Evolutionary conservation across 1,140 invertebrate species (phyloP).

Genomic region (Uloborus diversus): DNA sequence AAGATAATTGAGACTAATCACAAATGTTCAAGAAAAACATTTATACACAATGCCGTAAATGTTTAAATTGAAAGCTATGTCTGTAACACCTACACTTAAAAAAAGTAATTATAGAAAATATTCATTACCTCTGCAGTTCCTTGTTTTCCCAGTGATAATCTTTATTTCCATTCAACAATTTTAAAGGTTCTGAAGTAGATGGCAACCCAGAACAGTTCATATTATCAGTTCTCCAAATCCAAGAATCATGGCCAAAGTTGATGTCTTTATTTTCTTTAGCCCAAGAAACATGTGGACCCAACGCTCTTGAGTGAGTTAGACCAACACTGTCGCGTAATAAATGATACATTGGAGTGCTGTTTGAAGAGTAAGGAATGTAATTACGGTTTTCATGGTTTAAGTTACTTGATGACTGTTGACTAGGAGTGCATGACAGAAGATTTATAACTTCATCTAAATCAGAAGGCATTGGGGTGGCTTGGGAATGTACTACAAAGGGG

Average conservation of each 20-base stretch:
- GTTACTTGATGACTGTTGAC: not conserved
- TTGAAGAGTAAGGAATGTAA: slow-evolving; percentile 1
- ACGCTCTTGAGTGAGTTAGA: not conserved
- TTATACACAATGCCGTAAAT: too few relatives aligned
- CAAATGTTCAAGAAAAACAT: too few relatives aligned
- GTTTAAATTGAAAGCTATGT: too few relatives aligned
- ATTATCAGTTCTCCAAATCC: slow-evolving; percentile 42
- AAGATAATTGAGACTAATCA: too few relatives aligned
- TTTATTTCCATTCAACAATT: not conserved
- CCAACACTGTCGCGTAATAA: not conserved
- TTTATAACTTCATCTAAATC: slow-evolving; percentile 58
- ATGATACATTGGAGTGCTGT: slow-evolving; percentile 22
- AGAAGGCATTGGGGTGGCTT: not conserved
- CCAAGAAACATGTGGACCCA: slow-evolving; percentile 15
- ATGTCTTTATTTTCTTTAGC: slow-evolving; percentile 3
- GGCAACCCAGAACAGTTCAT: slow-evolving; percentile 37
- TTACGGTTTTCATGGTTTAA: slow-evolving; percentile 17
- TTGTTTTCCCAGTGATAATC: slow-evolving; percentile 30
- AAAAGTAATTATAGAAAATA: too few relatives aligned
- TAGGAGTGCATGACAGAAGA: slow-evolving; percentile 51
- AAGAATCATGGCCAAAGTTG: slow-evolving; percentile 22
- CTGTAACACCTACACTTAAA: too few relatives aligned
- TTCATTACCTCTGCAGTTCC: slow-evolving; percentile 27
- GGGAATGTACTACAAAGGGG: too few relatives aligned
- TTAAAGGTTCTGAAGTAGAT: not conserved